Evolutionary conservation across 2,113 vertebrate species (phyloP), one percentile per base, ranked within the genome.

Genomic region (Rhinoderma darwinii): DNA sequence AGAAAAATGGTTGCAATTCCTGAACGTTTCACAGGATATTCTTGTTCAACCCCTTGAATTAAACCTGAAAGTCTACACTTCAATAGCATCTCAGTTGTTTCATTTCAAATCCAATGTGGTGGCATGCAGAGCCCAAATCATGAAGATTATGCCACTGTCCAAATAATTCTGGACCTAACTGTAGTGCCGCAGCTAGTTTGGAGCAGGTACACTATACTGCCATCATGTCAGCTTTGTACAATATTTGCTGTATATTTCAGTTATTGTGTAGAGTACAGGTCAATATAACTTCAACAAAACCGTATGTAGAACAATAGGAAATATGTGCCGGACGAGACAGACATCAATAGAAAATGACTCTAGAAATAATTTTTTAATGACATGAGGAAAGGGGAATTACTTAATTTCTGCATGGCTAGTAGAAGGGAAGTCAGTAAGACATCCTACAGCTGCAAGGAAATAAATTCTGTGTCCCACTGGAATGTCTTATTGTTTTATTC

Each of bases 391-490:
- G 37, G 35, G 27, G 5, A 17, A 61, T 59, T 75, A 27, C 72
- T 59, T 59, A 59, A 87, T 47, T 20, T 41, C 86, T 89, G 32
- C 37, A 63, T 84, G 83, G 66, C 79, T 88, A 50, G 86, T 88
- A 50, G 86, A 89, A 85, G 82, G 82, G 43, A 89, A 88, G 43
- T 89, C 80, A 75, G 43, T 77, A 88, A 89, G 87, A 84, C 90
- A 87, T 68, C 30, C 44, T 51, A 56, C 88, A 91, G 81, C 89
- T 91, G 84, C 86, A 88, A 90, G 88, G 90, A 93, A 91, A 32
- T 86, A 88, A 54, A 85, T 88, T 78, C 41, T 87, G 61, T 59
- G 25, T 73, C 25, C 47, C 82, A 39, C 41, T 0, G 2, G 47
- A 9, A 54, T 35, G 84, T 83, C 66, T 89, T 90, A 82, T n/a